These are phyloP conservation scores for Megamerina dolium DNA, from an alignment of 2,888 invertebrate species.

Conservation along the genomic window DNA sequence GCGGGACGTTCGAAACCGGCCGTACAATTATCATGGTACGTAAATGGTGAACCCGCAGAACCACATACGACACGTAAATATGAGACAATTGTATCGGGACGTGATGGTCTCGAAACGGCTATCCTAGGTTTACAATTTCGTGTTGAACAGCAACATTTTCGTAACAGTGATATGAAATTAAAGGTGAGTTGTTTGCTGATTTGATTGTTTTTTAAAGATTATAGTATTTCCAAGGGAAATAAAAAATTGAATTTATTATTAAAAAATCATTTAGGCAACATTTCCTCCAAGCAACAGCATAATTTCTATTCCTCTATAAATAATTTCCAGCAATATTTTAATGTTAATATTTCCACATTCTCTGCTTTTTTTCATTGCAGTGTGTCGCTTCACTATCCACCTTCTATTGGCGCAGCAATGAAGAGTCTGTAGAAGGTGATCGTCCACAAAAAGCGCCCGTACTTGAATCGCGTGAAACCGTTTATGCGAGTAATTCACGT, in stretches of 20 bases:
- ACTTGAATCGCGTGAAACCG: slow-evolving; percentile 64
- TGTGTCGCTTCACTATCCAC: slow-evolving; percentile 67
- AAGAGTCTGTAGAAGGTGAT: slow-evolving; percentile 68
- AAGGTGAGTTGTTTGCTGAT: slow-evolving; percentile 48
- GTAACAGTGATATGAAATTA: slow-evolving; percentile 66
- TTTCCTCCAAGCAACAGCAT: neutral
- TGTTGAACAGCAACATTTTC: slow-evolving; percentile 63
- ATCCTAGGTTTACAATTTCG: slow-evolving; percentile 63
- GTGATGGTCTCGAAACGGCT: slow-evolving; percentile 62
- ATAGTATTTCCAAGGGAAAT: neutral
- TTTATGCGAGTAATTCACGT: slow-evolving; percentile 53
- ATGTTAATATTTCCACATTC: too few relatives aligned
- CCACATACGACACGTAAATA: slow-evolving; percentile 50
- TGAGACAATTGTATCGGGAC: slow-evolving; percentile 52
- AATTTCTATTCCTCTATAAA: too few relatives aligned
- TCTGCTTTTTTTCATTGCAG: slow-evolving; percentile 34
- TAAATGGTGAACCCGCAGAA: slow-evolving; percentile 55
- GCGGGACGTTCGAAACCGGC: slow-evolving; percentile 59
- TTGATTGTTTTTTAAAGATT: neutral
- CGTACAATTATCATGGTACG: slow-evolving; percentile 56
- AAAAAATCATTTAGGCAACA: neutral
- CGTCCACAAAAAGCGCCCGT: slow-evolving; percentile 61
- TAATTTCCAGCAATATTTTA: too few relatives aligned
- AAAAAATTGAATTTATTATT: neutral
- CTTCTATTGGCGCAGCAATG: slow-evolving; percentile 68